Evolutionary conservation across 2,113 vertebrate species (phyloP), one percentile per base, ranked within the genome.

Genomic region (Stegastes partitus): DNA sequence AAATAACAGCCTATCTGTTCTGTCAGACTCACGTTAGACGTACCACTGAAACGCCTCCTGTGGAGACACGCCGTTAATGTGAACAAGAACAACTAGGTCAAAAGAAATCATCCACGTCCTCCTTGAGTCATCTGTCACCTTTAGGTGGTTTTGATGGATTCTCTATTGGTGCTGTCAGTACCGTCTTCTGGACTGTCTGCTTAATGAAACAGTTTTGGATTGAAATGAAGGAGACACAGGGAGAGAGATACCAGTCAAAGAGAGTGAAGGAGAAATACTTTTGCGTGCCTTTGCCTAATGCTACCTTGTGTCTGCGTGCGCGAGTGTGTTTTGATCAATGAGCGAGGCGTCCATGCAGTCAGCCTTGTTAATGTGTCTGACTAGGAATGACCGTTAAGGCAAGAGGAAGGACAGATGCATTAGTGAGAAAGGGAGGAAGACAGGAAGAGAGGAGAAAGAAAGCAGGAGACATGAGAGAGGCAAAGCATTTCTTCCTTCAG

Each of bases 281-380:
- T 26, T 50, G 64, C 26, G 16, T 74, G 68, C 25, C 63, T 80
- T 56, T 80, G n/a, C 58, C 56, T 68, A 74, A 64, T 63, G 53
- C 22, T 57, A 74, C 72, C 45, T 57, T 44, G 2, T 23, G 39
- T 68, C 31, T 57, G 55, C 51, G 49, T 66, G 23, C 22, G 11
- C 42, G 68, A 2, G 31, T 74, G 69, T 76, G 61, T 90, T 90
- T 89, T 89, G 79, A 91, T 89, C 86, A 86, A 79, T 84, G 71
- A 79, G 67, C 55, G 64, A 82, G 71, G 63, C 31, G 6, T 79
- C 68, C 76, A 75, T 71, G 79, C 83, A 88, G 77, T 77, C 75
- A 84, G 78, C 76, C 76, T 86, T 77, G 69, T 81, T 90, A 89
- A 89, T 89, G 82, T 79, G 80, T 90, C 84, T 82, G 74, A 82